Conservation (phyloP, 2,797 vertebrate genomes). For the Hydrolagus colliei region DNA sequence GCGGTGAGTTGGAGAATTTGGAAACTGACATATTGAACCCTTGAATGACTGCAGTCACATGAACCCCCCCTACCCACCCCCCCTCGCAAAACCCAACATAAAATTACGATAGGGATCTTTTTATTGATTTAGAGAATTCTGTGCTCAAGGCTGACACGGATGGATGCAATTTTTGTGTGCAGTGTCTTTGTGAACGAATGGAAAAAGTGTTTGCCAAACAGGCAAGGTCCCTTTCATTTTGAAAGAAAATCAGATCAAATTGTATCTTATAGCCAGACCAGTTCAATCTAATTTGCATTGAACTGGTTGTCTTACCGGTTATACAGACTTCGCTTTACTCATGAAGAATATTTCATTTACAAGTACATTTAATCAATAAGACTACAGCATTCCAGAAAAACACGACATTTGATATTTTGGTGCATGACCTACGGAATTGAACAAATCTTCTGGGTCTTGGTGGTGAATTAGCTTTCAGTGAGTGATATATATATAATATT, state of each 20-base stretch:
- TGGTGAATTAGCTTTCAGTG: neutral
- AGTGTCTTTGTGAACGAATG: neutral
- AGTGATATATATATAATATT: too few species aligned
- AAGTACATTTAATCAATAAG: neutral
- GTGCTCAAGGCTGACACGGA: neutral
- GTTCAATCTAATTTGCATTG: constrained; percentile 14
- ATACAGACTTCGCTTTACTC: neutral
- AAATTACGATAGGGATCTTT: neutral
- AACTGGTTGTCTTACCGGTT: neutral
- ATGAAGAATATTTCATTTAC: neutral
- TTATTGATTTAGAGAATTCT: neutral
- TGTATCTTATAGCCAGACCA: neutral
- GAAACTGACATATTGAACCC: neutral
- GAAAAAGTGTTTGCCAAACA: too few species aligned
- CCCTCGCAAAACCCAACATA: neutral
- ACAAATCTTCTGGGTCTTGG: too few species aligned
- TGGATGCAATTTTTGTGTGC: neutral
- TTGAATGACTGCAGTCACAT: neutral
- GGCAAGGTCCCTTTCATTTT: too few species aligned
- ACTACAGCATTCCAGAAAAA: neutral
- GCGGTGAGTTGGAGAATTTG: neutral
- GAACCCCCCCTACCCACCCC: neutral
- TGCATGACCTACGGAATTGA: neutral
- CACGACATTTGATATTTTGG: neutral
- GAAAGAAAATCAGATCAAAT: neutral